These are phyloP conservation scores for Amitus sp. DNA, from an alignment of 2,888 invertebrate species.

Conservation along the genomic window DNA sequence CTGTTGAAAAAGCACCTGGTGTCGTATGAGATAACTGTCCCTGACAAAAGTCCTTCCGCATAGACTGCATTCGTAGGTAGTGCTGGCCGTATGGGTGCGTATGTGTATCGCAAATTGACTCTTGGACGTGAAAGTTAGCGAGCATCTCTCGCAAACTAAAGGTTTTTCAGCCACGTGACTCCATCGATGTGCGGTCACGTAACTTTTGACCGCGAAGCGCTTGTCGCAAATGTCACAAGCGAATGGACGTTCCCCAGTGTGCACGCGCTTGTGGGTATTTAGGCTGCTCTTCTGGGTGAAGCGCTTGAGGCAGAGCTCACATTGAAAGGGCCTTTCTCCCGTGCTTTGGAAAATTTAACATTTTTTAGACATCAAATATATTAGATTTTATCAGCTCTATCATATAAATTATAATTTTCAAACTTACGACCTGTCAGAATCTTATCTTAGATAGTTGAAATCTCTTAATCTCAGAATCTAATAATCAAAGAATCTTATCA, in stretches of 20 bases:
- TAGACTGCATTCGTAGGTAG: conserved; percentile 78
- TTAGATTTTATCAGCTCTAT: too few species aligned
- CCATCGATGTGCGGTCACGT: conserved; percentile 84
- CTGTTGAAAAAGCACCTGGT: conserved; percentile 65
- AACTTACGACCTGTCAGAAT: too few species aligned
- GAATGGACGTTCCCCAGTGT: conserved; percentile 83
- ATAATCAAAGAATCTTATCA: too few species aligned
- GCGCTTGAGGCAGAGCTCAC: conserved; percentile 78
- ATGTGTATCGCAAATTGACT: conserved; percentile 81
- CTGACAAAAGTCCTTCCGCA: conserved; percentile 80
- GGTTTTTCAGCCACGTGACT: conserved; percentile 82
- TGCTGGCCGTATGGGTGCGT: conserved; percentile 76
- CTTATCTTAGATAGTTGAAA: too few species aligned
- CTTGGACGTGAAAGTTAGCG: conserved; percentile 79
- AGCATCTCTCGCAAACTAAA: conserved; percentile 77
- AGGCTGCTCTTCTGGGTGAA: conserved; percentile 85
- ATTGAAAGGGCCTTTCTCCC: conserved; percentile 79
- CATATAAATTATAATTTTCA: too few species aligned
- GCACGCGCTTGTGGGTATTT: conserved; percentile 83
- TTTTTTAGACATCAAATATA: too few species aligned
- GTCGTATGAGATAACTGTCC: conserved; percentile 82
- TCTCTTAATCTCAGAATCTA: too few species aligned
- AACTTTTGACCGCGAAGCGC: conserved; percentile 83
- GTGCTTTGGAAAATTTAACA: too few species aligned
- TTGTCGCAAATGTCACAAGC: conserved; percentile 84